A percentile compares a stretch with the other conserved stretches of the same genome.
Conservation (phyloP, 2,888 invertebrate genomes). For the Drosophila prostipennis region DNA sequence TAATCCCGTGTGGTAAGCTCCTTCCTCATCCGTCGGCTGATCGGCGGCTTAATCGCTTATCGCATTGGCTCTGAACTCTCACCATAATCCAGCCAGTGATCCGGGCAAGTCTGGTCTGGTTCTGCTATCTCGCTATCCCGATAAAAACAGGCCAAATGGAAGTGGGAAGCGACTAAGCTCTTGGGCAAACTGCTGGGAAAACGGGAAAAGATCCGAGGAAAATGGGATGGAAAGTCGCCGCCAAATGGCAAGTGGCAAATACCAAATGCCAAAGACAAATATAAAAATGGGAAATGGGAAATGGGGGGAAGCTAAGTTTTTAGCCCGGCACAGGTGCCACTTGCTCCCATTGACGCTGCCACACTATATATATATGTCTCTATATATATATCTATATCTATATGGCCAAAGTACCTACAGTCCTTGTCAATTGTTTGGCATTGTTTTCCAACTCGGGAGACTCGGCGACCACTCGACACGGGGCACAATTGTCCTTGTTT, state of each 20-base stretch:
- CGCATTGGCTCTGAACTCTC: conserved; percentile 43
- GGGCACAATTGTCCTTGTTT: conserved; percentile 72
- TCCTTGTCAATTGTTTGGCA: conserved; percentile 64
- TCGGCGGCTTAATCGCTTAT: conserved; percentile 52
- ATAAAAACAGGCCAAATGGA: conserved; percentile 22
- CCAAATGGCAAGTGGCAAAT: conserved; percentile 56
- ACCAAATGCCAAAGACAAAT: conserved; percentile 15
- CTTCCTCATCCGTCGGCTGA: conserved; percentile 34
- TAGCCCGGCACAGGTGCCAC: conserved; percentile 39
- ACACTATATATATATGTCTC: conserved; percentile 3
- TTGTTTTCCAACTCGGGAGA: conserved; percentile 57
- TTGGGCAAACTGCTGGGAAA: conserved; percentile 26
- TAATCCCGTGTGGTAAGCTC: conserved; percentile 27
- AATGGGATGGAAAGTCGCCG: conserved; percentile 26
- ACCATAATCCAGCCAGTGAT: conserved; percentile 43
- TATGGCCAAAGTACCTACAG: neutral
- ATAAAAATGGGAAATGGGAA: conserved; percentile 2
- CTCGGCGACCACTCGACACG: conserved; percentile 65
- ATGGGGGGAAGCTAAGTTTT: conserved; percentile 9
- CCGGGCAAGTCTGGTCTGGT: conserved; percentile 55
- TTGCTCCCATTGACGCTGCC: conserved; percentile 36
- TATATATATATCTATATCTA: neutral
- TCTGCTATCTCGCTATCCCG: conserved; percentile 9
- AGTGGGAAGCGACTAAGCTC: conserved; percentile 23
- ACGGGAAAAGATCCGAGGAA: conserved; percentile 1